Base-by-base conservation (phyloP, 2,888 invertebrate genomes). In the Ophion ventricosus region DNA sequence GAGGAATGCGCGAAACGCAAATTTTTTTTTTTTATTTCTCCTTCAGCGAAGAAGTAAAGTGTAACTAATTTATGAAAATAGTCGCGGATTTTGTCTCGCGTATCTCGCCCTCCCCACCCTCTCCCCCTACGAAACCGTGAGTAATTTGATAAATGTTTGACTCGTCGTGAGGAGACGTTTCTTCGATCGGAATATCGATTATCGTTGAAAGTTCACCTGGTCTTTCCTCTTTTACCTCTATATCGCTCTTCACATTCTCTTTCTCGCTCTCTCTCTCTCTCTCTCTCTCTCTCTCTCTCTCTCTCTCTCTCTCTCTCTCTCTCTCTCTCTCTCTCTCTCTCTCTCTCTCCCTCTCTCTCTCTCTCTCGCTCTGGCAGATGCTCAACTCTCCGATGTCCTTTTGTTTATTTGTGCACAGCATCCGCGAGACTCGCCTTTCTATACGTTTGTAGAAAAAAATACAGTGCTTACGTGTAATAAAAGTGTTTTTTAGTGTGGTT, bases 1-100 rank as follows among this genome's bases (percentile, higher is more conserved):
- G 93, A 92, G 92, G 93, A 93, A 93, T 93, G 92, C 75, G 88
- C 49, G 70, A 91, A 91, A 80, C 87, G 87, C 69, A 40, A 54
- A 79, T 88, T 91, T 92, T 92, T 93, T 92, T 88, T 91, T 92
- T 92, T 93, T 92, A 91, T 93, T 92, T 91, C 90, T 90, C 89
- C 64, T 49, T 92, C 82, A 83, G 90, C 67, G 90, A 88, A 91
- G 89, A 89, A 91, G 91, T 90, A 89, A 90, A 92, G 91, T 90
- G 91, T 90, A 64, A 91, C 90, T 89, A 90, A 91, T 91, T 91
- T 91, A 90, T 91, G 88, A 90, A 90, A 92, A 92, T 91, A 91
- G 91, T 92, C 89, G 89, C 88, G 89, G 89, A 89, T 88, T 89
- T 88, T 88, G 88, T 85, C 75, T 85, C 54, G 40, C 23, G 56